Conservation (phyloP, 2,888 invertebrate species). For the Yponomeuta malinellus region DNA sequence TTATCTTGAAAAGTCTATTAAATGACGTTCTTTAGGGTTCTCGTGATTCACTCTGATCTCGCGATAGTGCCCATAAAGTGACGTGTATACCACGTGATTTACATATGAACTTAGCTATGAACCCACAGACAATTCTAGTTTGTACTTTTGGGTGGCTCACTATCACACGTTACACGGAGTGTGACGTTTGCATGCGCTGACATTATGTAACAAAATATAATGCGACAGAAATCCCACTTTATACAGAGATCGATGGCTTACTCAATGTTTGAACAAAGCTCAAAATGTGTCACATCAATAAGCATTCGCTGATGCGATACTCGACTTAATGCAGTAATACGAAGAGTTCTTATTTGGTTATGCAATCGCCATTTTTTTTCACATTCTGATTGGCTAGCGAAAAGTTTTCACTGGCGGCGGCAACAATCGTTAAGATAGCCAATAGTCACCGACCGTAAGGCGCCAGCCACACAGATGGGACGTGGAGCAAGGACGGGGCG, state of each 20-base stretch:
- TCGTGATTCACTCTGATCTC: neutral
- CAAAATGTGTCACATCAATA: no score
- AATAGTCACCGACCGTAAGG: no score
- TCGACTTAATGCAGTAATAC: no score
- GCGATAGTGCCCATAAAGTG: neutral
- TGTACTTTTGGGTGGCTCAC: neutral
- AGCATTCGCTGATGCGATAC: no score
- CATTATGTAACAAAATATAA: neutral
- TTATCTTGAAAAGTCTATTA: no score
- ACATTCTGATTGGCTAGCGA: no score
- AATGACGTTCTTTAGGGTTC: neutral
- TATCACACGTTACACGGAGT: neutral
- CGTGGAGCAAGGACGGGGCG: no score
- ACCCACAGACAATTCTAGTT: neutral
- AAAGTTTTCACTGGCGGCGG: no score
- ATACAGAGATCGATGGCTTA: neutral
- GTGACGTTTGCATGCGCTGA: neutral
- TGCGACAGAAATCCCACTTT: neutral
- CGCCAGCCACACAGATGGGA: no score
- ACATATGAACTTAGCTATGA: neutral
- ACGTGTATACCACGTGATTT: neutral
- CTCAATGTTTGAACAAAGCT: neutral
- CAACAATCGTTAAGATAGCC: no score
- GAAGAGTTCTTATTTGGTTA: no score
- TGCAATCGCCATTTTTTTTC: no score